Conservation (phyloP, 2,797 vertebrate species). For the Argya squamiceps region DNA sequence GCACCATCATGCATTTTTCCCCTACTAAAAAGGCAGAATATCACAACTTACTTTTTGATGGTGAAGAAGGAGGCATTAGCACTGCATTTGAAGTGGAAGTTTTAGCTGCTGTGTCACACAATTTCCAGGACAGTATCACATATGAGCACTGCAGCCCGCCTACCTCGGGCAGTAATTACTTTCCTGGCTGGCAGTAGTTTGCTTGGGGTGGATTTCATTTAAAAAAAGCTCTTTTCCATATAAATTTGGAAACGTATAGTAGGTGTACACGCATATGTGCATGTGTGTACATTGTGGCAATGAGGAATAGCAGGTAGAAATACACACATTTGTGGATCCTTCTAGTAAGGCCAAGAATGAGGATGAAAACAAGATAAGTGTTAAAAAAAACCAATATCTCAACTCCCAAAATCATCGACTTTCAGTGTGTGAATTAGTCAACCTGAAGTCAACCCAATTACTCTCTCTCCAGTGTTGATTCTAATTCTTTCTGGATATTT, state of each 20-base stretch:
- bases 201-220: neutral
- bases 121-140: neutral
- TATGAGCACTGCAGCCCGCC: neutral
- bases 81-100: neutral
- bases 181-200: neutral
- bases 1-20: neutral
- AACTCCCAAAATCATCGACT: neutral
- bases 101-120: neutral
- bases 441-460: constrained; percentile 42
- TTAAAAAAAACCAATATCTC: neutral
- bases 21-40: neutral
- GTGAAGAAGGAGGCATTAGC: neutral
- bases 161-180: neutral
- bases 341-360: neutral
- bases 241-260: neutral
- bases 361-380: neutral
- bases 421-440: constrained; percentile 6
- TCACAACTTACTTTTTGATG: neutral
- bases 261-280: neutral
- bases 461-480: neutral
- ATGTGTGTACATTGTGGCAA: neutral
- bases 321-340: neutral
- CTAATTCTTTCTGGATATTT: constrained; percentile 50
- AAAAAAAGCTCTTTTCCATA: neutral
- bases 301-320: neutral